Base-by-base conservation (phyloP, 2,888 invertebrate genomes). In the Conomelus anceps region DNA sequence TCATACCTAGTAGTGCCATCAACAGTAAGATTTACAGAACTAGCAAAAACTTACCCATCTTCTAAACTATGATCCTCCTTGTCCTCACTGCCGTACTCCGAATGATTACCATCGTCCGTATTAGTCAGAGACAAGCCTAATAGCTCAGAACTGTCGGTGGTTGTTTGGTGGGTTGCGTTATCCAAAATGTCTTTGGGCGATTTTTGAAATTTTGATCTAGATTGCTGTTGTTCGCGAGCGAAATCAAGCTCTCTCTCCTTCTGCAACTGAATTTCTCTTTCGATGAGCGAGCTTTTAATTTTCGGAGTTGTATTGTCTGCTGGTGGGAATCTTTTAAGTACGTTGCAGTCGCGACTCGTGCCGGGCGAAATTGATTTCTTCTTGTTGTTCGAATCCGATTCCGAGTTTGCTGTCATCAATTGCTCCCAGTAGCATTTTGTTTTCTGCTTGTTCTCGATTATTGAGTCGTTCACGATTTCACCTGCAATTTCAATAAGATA, bases 181-280 rank as follows among this genome's bases (percentile, higher is more conserved):
- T 22, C 23, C 84, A 23, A 23, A n/a, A 23, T 22, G n/a, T 22
- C 13, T 3, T 93, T 91, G 91, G 24, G 11, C 20, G 63, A 3
- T 26, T 86, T 85, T 13, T 24, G 86, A 41, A 92, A 91, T 89
- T 92, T 91, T n/a, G 93, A 92, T 84, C 94, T 92, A 89, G 94
- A 94, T 87, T 94, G 94, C 91, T 94, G 94, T 3, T 94, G 92
- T 90, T 94, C 93, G 84, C 93, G 92, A 90, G 93, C 92, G 91
- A 94, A 94, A 63, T 93, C 92, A 84, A 94, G 93, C 91, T 94
- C 94, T 22, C 94, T 91, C 89, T 94, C 94, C 84, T 92, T 92
- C 24, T 93, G 93, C 87, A 94, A 90, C n/a, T 94, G 92, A 41
- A 94, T 94, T 91, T 94, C 94, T 22, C 93, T 92, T 91, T 94